Base-by-base conservation (phyloP, 2,888 invertebrate genomes). In the Latrodectus hesperus region DNA sequence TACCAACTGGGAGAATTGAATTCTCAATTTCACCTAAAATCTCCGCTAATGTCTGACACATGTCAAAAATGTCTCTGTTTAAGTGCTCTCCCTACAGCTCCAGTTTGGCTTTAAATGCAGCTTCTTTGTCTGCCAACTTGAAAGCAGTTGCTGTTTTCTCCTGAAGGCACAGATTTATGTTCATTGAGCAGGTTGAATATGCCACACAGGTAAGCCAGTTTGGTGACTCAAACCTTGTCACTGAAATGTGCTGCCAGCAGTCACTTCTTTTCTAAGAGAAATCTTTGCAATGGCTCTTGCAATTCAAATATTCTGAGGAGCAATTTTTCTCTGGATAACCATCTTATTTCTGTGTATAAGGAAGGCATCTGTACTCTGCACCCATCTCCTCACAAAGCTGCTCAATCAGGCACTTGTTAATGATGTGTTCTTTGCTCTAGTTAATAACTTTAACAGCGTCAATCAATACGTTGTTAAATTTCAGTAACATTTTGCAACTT, bases 161-260 rank as follows among this genome's bases (percentile, higher is more conserved):
- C 14, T 64, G 75, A 76, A 76, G 64, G 64, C 55, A 70, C 10
- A 70, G 60, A 79, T 79, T n/a, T 53, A 55, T 5, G 79, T 79
- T 79, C 71, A 79, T 72, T 72, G 11, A 72, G 52, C 16, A 80
- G 75, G 80, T 64, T 72, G 72, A 72, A 72, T 80, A 80, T 80
- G 71, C 17, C 72, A 64, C 64, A 80, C n/a, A 60, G 80, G 80
- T 80, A 80, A 80, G 80, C 64, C 60, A 72, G 80, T 80, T 80
- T 80, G 60, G 71, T 16, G 64, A 80, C 80, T n/a, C 64, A 72
- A 65, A 80, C 60, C 52, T 55, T 70, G 70, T 79, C 79, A 79
- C 55, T 70, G 71, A 70, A 78, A 51, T 78, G 65, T 76, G 67
- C 67, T 22, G 22, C 4, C 38, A 38, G 38, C 4, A 10, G 16